Base-by-base conservation (phyloP, 1,140 invertebrate genomes). In the Hirudo medicinalis region DNA sequence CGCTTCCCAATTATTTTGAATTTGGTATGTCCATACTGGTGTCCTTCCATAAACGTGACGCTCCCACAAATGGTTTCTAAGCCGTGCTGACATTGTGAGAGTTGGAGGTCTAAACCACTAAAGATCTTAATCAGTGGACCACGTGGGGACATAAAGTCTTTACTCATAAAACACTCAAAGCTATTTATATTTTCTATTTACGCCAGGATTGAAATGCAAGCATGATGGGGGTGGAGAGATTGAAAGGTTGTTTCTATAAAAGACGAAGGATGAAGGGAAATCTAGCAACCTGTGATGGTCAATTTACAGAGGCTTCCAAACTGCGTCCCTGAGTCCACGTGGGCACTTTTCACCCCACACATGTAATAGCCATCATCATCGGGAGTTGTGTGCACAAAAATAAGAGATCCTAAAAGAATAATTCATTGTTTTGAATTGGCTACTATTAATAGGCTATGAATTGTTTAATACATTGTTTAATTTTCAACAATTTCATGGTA, bases 261-360 rank as follows among this genome's bases (percentile, higher is more conserved):
- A 4, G 20, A 57, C 2, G 20, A 57, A 57, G 25, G 20, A 20
- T 25, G 25, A 57, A 8, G 57, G 15, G 8, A 63, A 8, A 20
- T 63, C 11, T 9, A 63, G 17, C 2, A 63, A 63, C 57, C 57
- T 25, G 57, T 25, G 4, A 63, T 32, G 3, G 57, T 25, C 22
- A 63, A 32, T 63, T 63, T 63, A 6, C 22, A 63, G 11, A 63
- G 22, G 20, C 57, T 63, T 32, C 57, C 57, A 63, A 63, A 63
- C 19, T 63, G 57, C 11, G 57, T 32, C 19, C 57, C 57, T 13
- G 29, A 25, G 57, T 63, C 57, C 29, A 63, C 57, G 29, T 63
- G 22, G 6, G 29, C 57, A n/a, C 29, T 22, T 32, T 63, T 22
- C 11, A 63, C 57, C 11, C 57, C 57, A n/a, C 57, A 63, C 57